Evolutionary conservation across 2,888 invertebrate species (phyloP), one percentile per base, ranked within the genome.

Genomic region (Mantis religiosa): DNA sequence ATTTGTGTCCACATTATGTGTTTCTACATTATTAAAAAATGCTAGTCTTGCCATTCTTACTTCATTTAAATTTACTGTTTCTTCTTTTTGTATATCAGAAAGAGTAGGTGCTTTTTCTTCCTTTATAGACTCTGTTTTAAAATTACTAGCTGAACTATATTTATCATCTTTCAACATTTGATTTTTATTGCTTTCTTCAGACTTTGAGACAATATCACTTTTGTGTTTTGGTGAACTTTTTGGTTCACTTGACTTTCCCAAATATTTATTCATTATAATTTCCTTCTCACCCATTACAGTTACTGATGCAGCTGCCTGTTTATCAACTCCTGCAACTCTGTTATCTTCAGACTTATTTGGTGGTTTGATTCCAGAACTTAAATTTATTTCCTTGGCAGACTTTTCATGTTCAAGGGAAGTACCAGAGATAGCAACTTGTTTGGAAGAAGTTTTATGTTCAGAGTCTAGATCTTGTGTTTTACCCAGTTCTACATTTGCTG

Each of bases 41-140:
- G 93, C 93, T 82, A 93, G 88, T 86, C 93, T 91, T 54, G 93
- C 93, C 91, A 92, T 92, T 88, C 93, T 91, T 20, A 93, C 91
- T 91, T 92, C 92, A 87, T 92, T 92, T 6, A 93, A 89, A 90
- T 92, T 71, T 71, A 71, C 91, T 82, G 90, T 87, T 85, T 90
- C 89, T 20, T 71, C 54, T 25, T 71, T 71, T 20, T 71, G 54
- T 20, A 12, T 28, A n/a, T 85, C 28, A 14, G 41, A 28, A 30
- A 54, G 0, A 47, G 86, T 82, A 6, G 84, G 82, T 20, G 84
- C 54, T 28, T 87, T 89, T 47, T 83, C 86, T 28, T 88, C 87
- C 86, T 87, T 87, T 54, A 81, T 28, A 81, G 82, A 87, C n/a
- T 84, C 71, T n/a, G 47, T 71, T 20, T 71, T 71, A 20, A 71